These are phyloP conservation scores for Diadumene lineata DNA, from an alignment of 92 coral and sea anemone genomes.

Conservation along the genomic window DNA sequence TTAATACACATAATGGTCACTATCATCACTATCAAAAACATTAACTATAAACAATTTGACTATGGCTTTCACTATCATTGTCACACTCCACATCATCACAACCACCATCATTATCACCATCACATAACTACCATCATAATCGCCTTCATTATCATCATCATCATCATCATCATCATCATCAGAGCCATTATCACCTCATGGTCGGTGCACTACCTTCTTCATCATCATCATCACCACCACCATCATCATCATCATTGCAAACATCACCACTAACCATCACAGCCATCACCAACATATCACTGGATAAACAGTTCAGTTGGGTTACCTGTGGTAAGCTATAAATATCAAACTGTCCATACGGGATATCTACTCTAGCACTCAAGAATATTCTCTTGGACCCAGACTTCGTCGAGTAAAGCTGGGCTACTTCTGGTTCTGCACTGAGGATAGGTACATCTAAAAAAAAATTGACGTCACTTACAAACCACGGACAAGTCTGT, in stretches of 20 bases:
- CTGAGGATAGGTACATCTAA: slow-evolving; percentile 88
- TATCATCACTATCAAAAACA: too few species aligned
- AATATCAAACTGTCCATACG: slow-evolving; percentile 92
- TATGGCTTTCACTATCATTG: too few species aligned
- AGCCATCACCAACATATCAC: background rate
- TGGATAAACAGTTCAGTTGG: too few species aligned
- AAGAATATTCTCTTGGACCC: slow-evolving; percentile 95
- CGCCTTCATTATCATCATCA: background rate
- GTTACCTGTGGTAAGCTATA: slow-evolving; percentile 93
- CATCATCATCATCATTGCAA: background rate
- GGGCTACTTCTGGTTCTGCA: slow-evolving; percentile 94
- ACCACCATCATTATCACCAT: too few species aligned
- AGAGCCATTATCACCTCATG: background rate
- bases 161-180: background rate
- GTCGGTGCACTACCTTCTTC: background rate
- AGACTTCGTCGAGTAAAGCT: slow-evolving; percentile 91
- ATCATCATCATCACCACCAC: background rate
- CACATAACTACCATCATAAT: too few species aligned
- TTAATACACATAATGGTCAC: too few species aligned
- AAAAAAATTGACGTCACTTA: background rate
- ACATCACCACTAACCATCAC: background rate
- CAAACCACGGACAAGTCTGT: too few species aligned
- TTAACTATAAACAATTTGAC: too few species aligned
- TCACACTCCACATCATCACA: too few species aligned
- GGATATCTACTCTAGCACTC: slow-evolving; percentile 77